phyloP scores from a whole-genome alignment of 2,113 vertebrate species.

The Bujurquina vittata region DNA sequence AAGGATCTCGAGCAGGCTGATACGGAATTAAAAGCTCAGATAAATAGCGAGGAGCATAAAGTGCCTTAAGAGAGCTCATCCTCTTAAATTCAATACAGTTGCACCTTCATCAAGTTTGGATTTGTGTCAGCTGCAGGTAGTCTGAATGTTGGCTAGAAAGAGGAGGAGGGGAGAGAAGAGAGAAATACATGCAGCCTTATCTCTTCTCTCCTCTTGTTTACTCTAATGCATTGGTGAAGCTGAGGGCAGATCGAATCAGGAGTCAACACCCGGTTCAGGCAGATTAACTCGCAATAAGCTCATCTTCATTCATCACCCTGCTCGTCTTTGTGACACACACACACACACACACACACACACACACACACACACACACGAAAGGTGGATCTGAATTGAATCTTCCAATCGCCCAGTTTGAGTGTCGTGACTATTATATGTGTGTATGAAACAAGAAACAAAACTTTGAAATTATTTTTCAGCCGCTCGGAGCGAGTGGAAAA shows the following conservation, averaged over 20 bases:
- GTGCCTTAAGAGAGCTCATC: background rate
- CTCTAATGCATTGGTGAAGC: slow-evolving; percentile 28
- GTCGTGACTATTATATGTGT: slow-evolving; percentile 10
- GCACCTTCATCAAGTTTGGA: background rate
- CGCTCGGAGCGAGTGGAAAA: background rate
- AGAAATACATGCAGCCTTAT: slow-evolving; percentile 4
- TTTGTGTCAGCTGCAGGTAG: slow-evolving; percentile 15
- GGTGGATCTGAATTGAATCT: slow-evolving; percentile 8
- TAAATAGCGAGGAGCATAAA: background rate
- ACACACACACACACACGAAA: background rate
- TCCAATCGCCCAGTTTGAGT: background rate
- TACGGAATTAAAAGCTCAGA: background rate
- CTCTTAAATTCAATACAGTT: background rate
- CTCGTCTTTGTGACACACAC: slow-evolving; percentile 8
- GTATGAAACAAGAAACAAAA: background rate
- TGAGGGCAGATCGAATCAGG: slow-evolving; percentile 29
- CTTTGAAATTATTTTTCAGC: background rate
- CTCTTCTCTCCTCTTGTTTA: slow-evolving; percentile 17
- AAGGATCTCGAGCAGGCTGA: background rate
- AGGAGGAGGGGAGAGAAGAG: background rate
- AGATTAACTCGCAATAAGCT: slow-evolving; percentile 54
- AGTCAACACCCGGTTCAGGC: slow-evolving; percentile 31
- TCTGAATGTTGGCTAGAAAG: background rate
- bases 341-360: background rate
- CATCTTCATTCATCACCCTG: slow-evolving; percentile 57